Evolutionary conservation across 2,888 invertebrate genomes (phyloP).

Genomic region (Alcis repandata): DNA sequence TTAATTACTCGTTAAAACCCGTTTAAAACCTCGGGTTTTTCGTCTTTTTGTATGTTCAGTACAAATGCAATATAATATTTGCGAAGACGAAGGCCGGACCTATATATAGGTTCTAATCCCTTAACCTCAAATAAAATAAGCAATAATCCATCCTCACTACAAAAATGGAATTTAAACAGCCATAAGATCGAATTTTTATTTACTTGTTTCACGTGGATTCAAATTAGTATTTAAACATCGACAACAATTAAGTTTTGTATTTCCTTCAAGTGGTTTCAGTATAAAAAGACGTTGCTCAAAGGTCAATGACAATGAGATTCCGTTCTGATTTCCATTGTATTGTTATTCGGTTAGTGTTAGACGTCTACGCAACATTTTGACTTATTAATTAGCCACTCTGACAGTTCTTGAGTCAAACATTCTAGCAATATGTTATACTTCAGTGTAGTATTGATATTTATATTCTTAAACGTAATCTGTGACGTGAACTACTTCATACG

Average conservation of each 20-base stretch:
- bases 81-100: no score
- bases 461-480: conserved; percentile 87
- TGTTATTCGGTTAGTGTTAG: conserved; percentile 17
- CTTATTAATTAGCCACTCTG: conserved; percentile 11
- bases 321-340: conserved; percentile 42
- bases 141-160: no score
- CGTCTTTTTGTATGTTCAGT: no score
- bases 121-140: no score
- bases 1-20: no score
- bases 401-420: conserved; percentile 8
- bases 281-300: conserved; percentile 7
- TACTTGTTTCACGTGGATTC: neutral
- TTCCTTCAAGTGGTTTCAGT: neutral
- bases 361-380: conserved; percentile 8
- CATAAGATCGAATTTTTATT: neutral
- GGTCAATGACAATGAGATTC: conserved; percentile 26
- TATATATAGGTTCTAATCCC: no score
- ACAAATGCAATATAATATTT: no score
- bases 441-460: conserved; percentile 53
- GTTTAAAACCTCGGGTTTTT: no score
- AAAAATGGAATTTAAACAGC: no score
- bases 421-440: conserved; percentile 52
- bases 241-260: neutral
- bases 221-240: no score
- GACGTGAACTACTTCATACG: conserved; percentile 92